phyloP scores from a whole-genome alignment of 2,113 vertebrate genomes.

The Microcebus jonahi region DNA sequence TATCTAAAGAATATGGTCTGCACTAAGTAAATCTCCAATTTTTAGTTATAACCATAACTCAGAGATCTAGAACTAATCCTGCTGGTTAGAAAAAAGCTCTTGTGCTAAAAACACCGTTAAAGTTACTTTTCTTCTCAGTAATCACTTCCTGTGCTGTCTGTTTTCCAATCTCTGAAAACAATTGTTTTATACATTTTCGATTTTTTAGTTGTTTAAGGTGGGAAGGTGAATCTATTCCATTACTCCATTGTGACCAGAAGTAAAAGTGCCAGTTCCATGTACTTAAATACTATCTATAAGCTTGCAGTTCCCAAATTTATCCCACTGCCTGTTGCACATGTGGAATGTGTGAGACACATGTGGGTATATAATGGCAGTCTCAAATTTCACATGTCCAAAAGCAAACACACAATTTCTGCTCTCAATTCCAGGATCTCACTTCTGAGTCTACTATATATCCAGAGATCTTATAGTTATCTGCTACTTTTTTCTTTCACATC shows the following conservation, averaged over 20 bases:
- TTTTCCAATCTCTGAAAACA: neutral
- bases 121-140: constrained; percentile 23
- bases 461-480: neutral
- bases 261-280: neutral
- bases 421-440: neutral
- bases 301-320: neutral
- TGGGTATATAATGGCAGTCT: neutral
- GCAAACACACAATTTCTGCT: neutral
- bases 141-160: neutral
- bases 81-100: neutral
- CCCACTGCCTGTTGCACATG: neutral
- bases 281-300: neutral
- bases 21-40: neutral
- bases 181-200: neutral
- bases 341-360: neutral
- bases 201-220: neutral
- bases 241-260: neutral
- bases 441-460: neutral
- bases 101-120: neutral
- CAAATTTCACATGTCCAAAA: constrained; percentile 1
- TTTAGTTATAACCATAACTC: neutral
- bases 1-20: neutral
- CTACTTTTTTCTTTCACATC: neutral
- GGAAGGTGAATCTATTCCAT: neutral
- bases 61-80: neutral